phyloP scores from a whole-genome alignment of 2,888 invertebrate genomes.

The Neoitamus cyanurus region DNA sequence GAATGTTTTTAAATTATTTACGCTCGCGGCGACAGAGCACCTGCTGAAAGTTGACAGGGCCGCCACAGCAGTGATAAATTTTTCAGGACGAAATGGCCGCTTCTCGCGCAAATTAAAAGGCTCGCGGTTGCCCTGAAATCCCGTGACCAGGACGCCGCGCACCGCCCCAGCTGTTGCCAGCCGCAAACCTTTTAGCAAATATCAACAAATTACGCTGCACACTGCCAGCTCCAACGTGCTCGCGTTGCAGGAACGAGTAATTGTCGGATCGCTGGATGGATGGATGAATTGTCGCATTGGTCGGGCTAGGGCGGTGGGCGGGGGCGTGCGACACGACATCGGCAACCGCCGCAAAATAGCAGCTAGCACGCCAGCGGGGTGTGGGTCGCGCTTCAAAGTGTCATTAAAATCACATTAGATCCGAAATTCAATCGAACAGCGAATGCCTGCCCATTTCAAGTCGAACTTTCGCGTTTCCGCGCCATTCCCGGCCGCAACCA shows the following conservation, averaged over 20 bases:
- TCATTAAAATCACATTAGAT: constrained; percentile 52
- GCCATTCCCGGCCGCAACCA: background rate
- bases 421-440: constrained; percentile 49
- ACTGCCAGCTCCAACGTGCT: background rate
- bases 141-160: background rate
- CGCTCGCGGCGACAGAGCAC: background rate
- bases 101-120: background rate
- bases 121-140: background rate
- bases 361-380: constrained; percentile 19
- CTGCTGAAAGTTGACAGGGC: background rate
- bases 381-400: constrained; percentile 44
- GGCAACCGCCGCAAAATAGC: constrained; percentile 2
- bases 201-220: background rate
- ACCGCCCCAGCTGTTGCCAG: background rate
- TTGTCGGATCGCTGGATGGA: background rate
- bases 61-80: background rate
- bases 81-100: background rate
- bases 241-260: background rate
- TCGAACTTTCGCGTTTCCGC: background rate
- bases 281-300: background rate
- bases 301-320: background rate
- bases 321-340: constrained; percentile 16
- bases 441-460: constrained; percentile 36
- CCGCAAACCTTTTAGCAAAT: background rate
- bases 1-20: background rate